Base-by-base conservation (phyloP, 2,888 invertebrate genomes). In the Lithophane leautieri region DNA sequence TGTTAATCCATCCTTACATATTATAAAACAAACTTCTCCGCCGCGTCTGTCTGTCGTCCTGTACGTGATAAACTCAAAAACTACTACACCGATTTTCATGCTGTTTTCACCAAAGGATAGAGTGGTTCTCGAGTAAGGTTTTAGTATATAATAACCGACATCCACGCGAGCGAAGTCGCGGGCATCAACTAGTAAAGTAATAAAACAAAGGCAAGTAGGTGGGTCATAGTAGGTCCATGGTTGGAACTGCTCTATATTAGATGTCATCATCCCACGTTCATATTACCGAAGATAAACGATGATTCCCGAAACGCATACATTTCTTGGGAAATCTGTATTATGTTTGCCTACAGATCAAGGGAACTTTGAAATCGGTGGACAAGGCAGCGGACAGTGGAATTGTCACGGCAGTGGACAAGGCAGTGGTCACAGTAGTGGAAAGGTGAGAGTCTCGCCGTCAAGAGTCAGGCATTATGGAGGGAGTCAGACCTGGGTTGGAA, bases 341-440 rank as follows among this genome's bases (percentile, higher is more conserved):
- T 52, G 81, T 78, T 19, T 44, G 25, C 7, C 50, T 14, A 22
- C 85, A 92, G 92, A 85, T 72, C 85, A 86, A 47, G 91, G 92
- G 0, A 90, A 92, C 76, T 92, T 92, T 34, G 87, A 90, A 73
- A 78, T 89, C 3, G 83, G 89, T 19, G 83, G 84, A 1, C 50
- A 63, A 0, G 81, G 74, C 6, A 84, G 69, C 34, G 70, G 16
- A 3, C 58, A 75, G 28, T 60, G 47, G 40, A 50, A 40, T 28
- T 28, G 16, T 6, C 16, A 73, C 7, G 4, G 9, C 4, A 60
- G 87, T 22, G 79, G 77, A 2, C 54, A 60, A 1, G 81, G 14
- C 0, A 52, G 85, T 16, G 79, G 76, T 1, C 50, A 60, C 2
- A 80, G 71, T 0, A 78, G 40, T 25, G 73, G 63, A 0, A 76